Evolutionary conservation across 2,113 vertebrate species (phyloP), one percentile per base, ranked within the genome.

Genomic region (Morone saxatilis): DNA sequence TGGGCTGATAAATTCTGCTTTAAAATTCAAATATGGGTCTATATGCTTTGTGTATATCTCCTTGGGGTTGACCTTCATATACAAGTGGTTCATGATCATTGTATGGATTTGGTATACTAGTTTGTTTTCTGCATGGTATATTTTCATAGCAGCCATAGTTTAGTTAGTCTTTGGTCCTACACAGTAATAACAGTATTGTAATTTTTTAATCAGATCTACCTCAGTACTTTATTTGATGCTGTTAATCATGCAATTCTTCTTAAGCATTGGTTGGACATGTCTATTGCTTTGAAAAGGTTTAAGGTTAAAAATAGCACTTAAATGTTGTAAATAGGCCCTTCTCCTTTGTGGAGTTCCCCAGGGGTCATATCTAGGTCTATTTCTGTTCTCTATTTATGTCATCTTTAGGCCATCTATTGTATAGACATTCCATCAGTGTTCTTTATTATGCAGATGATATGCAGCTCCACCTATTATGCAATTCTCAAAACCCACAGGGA

Each of bases 401-500:
- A 63, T 72, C 20, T 81, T 61, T 31, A 81, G 48, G 43, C 41
- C 14, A 57, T 66, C 16, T 36, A 50, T 54, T 54, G 43, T 40
- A 66, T 43, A 68, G 45, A 50, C 11, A 69, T 56, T 50, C 17
- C 57, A 63, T 57, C 65, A 67, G 8, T 85, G 48, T 69, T 80
- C 85, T 75, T 59, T 71, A 66, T 80, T 80, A 83, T 89, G 84
- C 40, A 81, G 84, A 82, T 83, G 50, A 72, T 60, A 73, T 81
- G 36, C 74, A 81, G 47, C 76, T 74, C 25, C 25, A 65, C 14
- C 66, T 80, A 80, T 88, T 88, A 73, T 86, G 59, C 74, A 80
- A 78, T 70, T 65, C 54, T 75, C 56, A 57, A 76, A 71, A 43
- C 54, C 72, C 68, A 82, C 40, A 67, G 84, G 80, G 78, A 71